Evolutionary conservation across 35 echinoderm and acorn worm species (phyloP), one percentile per base, ranked within the genome.

Genomic region (Heliocidaris tuberculata): DNA sequence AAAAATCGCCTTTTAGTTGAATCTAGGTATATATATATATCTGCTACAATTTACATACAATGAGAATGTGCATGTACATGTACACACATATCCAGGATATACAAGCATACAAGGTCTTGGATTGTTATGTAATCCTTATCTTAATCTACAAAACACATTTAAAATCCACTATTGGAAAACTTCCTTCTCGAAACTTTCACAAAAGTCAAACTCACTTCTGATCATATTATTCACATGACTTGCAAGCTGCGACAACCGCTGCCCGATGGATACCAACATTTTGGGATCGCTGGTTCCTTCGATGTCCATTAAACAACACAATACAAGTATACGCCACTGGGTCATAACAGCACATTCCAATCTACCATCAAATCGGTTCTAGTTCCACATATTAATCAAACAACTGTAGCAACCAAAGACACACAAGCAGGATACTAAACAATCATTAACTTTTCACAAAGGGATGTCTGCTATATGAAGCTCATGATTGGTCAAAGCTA

Each of bases 361-460:
- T 78, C 19, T n/a, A 78, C 19, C 4, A 2, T 78, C 15, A 78
- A 78, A 27, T 27, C 21, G 1, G 65, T 24, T 78, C 0, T 2
- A 78, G 65, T 24, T 78, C 65, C 17, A 19, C 7, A 21, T 78
- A 78, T 78, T 78, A n/a, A 78, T 19, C 65, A 78, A 78, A 78
- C 65, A 78, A 78, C 65, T 78, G 65, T 6, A 70, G 7, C 7
- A 21, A 78, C 5, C 65, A 19, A 6, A 78, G 35, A 78, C 65
- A 78, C 24, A 27, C 65, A 6, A 78, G 4, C 65, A n/a, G 65
- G 65, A 78, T 78, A 78, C 65, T 78, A 78, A 78, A 78, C 65
- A 78, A 78, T 78, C 65, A 78, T 78, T 78, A 78, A 78, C 65
- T 78, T 78, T 78, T 78, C 21, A 78, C 65, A 78, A 78, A 78